phyloP scores from a whole-genome alignment of 2,113 vertebrate genomes.

The Anolis carolinensis region DNA sequence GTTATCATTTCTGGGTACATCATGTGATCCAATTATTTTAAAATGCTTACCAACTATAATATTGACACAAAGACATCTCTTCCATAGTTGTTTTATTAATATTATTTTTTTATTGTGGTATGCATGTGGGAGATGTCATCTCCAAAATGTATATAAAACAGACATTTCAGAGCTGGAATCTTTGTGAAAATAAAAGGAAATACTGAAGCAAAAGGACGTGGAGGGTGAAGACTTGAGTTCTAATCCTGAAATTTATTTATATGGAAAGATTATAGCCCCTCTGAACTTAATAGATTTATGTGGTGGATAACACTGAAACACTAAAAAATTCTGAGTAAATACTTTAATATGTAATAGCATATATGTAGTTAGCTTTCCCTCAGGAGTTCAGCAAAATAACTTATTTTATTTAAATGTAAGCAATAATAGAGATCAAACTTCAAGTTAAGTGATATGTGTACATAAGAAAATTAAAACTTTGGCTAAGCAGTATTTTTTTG shows the following conservation, averaged over 20 bases:
- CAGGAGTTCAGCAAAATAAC: conserved; percentile 77
- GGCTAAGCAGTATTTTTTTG: conserved; percentile 64
- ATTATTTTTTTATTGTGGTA: conserved; percentile 34
- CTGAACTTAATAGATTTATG: not conserved
- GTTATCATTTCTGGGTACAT: conserved; percentile 73
- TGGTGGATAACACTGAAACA: not conserved
- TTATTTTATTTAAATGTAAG: conserved; percentile 82
- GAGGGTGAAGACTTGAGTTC: not conserved
- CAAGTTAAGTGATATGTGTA: conserved; percentile 63
- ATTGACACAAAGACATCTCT: conserved; percentile 67
- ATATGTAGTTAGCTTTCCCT: conserved; percentile 73
- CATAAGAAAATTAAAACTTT: conserved; percentile 67
- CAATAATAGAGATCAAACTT: conserved; percentile 78
- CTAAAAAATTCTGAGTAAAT: conserved; percentile 46
- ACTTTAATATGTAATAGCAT: conserved; percentile 53
- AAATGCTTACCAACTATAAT: conserved; percentile 65
- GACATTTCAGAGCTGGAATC: conserved; percentile 48
- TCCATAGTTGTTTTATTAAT: conserved; percentile 68
- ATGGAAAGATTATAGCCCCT: not conserved
- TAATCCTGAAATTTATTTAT: conserved; percentile 15
- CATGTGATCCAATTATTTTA: conserved; percentile 66
- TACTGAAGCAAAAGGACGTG: conserved; percentile 41
- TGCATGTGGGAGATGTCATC: conserved; percentile 48
- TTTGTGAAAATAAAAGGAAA: conserved; percentile 53
- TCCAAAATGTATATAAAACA: conserved; percentile 37